phyloP scores from a whole-genome alignment of 2,797 vertebrate genomes.

The Rhynchotus rufescens region DNA sequence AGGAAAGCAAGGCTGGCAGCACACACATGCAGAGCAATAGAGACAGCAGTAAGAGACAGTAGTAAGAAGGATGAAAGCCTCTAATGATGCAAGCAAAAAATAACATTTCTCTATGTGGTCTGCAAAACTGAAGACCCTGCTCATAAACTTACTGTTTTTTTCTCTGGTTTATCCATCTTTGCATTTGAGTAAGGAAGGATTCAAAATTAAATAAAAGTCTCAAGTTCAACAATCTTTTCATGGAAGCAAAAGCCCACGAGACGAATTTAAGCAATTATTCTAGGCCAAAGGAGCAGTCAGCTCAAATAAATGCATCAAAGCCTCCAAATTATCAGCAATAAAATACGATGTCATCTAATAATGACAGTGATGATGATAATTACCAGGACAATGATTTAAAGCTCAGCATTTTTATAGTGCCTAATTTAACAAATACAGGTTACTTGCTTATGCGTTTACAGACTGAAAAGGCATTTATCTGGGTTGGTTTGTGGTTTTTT shows the following conservation, averaged over 20 bases:
- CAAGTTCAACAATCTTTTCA: constrained; percentile 63
- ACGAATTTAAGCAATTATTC: constrained; percentile 65
- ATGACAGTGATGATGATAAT: constrained; percentile 25
- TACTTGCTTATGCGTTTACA: constrained; percentile 22
- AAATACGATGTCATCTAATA: constrained; percentile 66
- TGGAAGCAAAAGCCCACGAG: constrained; percentile 55
- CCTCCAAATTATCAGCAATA: constrained; percentile 69
- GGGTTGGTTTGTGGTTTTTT: neutral
- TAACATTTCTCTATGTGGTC: neutral
- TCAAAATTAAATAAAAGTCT: constrained; percentile 49
- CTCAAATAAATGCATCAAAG: constrained; percentile 59
- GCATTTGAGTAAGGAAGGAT: constrained; percentile 59
- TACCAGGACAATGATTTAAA: constrained; percentile 28
- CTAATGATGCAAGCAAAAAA: neutral
- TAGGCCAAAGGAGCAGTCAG: constrained; percentile 51
- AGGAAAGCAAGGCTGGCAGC: neutral
- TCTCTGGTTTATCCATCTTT: constrained; percentile 3
- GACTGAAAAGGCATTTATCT: neutral
- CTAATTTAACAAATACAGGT: constrained; percentile 22
- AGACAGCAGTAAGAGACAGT: neutral
- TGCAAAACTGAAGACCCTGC: neutral
- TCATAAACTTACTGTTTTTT: constrained; percentile 10
- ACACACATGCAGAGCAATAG: neutral
- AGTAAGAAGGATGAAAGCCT: neutral
- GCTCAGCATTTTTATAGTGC: neutral